Base-by-base conservation (phyloP, 2,797 vertebrate genomes). In the Pygocentrus nattereri region DNA sequence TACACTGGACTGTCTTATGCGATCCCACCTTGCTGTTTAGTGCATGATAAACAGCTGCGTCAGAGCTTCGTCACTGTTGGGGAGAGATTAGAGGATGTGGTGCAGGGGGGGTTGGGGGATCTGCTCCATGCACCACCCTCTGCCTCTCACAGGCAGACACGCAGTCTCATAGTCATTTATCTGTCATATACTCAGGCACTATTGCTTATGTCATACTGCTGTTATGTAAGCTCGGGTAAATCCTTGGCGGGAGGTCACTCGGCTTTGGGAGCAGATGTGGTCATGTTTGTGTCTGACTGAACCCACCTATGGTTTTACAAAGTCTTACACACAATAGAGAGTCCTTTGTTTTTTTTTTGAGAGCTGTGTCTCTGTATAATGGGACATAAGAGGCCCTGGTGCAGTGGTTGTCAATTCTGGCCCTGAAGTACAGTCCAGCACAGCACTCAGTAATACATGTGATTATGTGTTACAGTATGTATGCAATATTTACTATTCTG, bases 141-240 rank as follows among this genome's bases (percentile, higher is more conserved):
- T 41, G 74, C 76, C 47, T 21, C 41, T 59, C 41, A 61, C 25
- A 74, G 47, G 12, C 69, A 52, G 74, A 52, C 41, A 23, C 56
- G 16, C 54, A 34, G 23, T 18, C 47, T 54, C 23, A 30, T 52
- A 65, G 56, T 47, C 67, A 64, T 34, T 85, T 72, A 76, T 79
- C 76, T 75, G 62, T 44, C 50, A 59, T 38, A 71, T 76, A 41
- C 10, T 47, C 1, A 19, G 6, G 34, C 41, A 65, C 18, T 0
- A 62, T 31, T 41, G 62, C 62, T 65, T 38, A 65, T 41, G 62
- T 65, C 62, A 65, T 18, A 19, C 31, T 27, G 27, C 56, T 54
- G 50, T 84, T 79, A 79, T 74, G 78, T 81, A 85, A 85, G 74
- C 11, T 23, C 34, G 19, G 59, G 58, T 64, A 80, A 73, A 65